Evolutionary conservation across 2,113 vertebrate genomes (phyloP).

Genomic region (Phalacrocorax pelagicus): DNA sequence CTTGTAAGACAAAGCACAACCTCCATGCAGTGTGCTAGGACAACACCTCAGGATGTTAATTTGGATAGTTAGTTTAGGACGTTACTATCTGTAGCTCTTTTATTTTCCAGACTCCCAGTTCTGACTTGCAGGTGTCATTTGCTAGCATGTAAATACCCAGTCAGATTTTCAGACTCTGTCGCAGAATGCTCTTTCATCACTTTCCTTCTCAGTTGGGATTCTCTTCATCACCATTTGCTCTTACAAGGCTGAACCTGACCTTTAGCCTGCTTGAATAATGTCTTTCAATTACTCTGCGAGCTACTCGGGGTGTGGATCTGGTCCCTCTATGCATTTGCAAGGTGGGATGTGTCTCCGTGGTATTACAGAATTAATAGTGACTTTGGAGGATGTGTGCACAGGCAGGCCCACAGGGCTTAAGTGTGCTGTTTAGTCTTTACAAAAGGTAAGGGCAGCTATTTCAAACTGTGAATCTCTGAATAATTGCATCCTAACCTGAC

Average conservation of each 20-base stretch:
- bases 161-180: neutral
- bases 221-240: slow-evolving; percentile 1
- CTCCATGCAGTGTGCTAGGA: neutral
- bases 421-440: slow-evolving; percentile 42
- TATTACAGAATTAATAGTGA: slow-evolving; percentile 30
- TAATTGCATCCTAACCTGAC: slow-evolving; percentile 26
- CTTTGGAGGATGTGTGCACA: slow-evolving; percentile 23
- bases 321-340: neutral
- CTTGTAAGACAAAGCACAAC: neutral
- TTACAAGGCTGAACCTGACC: neutral
- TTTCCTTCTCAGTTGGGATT: neutral
- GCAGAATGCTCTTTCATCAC: neutral
- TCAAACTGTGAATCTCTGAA: slow-evolving; percentile 24
- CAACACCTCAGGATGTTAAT: neutral
- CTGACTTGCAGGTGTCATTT: neutral
- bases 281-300: neutral
- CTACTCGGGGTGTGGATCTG: neutral
- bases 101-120: neutral
- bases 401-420: slow-evolving; percentile 14
- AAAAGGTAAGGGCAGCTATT: slow-evolving; percentile 36
- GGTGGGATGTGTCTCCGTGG: neutral
- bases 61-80: neutral
- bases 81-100: neutral
- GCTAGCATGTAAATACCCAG: neutral
- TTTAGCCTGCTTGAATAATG: slow-evolving; percentile 11